These are phyloP conservation scores for Thymelicus acteon DNA, from an alignment of 2,888 invertebrate genomes.

Conservation along the genomic window DNA sequence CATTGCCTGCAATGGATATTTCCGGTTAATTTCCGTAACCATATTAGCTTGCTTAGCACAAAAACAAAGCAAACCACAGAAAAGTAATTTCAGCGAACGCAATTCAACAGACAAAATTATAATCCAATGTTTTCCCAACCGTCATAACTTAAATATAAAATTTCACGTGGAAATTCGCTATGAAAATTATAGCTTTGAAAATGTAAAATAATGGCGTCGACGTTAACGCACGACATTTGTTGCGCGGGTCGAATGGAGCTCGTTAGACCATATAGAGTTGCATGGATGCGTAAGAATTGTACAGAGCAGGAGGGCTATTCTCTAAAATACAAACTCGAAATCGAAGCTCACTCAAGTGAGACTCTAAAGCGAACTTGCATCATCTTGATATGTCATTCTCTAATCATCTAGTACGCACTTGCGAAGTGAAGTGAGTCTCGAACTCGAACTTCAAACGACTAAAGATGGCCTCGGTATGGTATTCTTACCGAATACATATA, in stretches of 20 bases:
- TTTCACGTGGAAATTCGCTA: background rate
- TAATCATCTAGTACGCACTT: too few relatives aligned
- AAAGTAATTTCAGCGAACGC: background rate
- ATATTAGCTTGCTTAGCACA: background rate
- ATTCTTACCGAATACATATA: too few relatives aligned
- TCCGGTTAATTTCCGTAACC: background rate
- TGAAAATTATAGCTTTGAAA: background rate
- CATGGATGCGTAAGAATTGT: background rate
- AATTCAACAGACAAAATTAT: background rate
- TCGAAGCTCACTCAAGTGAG: too few relatives aligned
- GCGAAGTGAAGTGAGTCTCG: too few relatives aligned
- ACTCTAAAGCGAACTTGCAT: too few relatives aligned
- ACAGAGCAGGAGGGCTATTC: too few relatives aligned
- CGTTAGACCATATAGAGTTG: background rate
- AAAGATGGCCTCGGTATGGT: too few relatives aligned
- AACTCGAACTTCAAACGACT: too few relatives aligned
- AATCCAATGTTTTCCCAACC: background rate
- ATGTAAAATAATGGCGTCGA: background rate
- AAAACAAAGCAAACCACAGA: background rate
- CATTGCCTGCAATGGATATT: background rate
- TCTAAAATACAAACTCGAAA: too few relatives aligned
- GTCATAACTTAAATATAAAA: background rate
- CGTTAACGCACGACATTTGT: background rate
- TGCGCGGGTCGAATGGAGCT: background rate
- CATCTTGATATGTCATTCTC: too few relatives aligned